Evolutionary conservation across 2,113 vertebrate species (phyloP).

Genomic region (Micronycteris hirsuta): DNA sequence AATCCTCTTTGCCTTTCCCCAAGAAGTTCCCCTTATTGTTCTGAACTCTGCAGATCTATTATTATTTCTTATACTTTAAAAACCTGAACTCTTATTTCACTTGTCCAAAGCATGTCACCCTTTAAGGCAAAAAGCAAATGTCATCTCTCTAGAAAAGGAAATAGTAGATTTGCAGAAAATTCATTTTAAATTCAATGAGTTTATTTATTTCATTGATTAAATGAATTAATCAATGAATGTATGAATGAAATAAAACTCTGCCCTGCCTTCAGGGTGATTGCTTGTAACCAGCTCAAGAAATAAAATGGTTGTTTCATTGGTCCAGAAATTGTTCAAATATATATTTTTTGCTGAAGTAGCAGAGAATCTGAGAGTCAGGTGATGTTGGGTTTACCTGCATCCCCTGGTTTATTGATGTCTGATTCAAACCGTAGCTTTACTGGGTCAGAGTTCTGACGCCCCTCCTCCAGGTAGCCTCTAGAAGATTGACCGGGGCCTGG

Average conservation of each 20-base stretch:
- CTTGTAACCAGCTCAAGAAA: background rate
- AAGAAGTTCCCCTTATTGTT: background rate
- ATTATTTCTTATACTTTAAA: slow-evolving; percentile 24
- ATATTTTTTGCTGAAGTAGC: background rate
- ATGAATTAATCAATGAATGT: background rate
- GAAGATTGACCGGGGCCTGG: background rate
- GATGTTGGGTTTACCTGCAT: background rate
- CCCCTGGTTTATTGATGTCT: background rate
- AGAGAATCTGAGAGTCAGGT: background rate
- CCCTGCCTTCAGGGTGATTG: background rate
- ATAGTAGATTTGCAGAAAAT: background rate
- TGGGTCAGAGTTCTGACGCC: background rate
- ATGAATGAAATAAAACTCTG: slow-evolving; percentile 7
- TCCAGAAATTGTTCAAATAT: background rate
- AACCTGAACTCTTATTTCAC: background rate
- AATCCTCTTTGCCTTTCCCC: background rate
- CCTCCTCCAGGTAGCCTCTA: background rate
- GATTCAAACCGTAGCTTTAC: background rate
- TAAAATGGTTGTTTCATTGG: background rate
- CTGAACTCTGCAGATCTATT: background rate
- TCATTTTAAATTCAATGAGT: background rate
- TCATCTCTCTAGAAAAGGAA: background rate
- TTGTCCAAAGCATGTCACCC: background rate
- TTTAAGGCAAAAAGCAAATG: background rate
- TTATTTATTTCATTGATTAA: background rate